Conservation (phyloP, 2,113 vertebrate genomes). For the Muntiacus muntjak region DNA sequence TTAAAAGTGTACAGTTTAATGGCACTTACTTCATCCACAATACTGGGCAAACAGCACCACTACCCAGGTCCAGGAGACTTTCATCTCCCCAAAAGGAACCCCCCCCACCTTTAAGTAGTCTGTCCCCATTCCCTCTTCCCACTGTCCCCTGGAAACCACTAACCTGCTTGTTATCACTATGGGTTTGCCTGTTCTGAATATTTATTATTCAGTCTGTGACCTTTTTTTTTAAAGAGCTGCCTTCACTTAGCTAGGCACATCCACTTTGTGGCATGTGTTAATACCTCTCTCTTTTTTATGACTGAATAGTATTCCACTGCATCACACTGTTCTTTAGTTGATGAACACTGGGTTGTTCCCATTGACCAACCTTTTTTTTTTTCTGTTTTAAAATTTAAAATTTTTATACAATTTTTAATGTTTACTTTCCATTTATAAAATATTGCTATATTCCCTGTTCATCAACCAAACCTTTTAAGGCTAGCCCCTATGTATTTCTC, state of each 20-base stretch:
- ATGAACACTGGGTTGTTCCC: not conserved
- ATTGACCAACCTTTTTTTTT: not conserved
- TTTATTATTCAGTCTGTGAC: not conserved
- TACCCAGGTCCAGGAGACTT: not conserved
- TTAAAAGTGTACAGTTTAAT: not conserved
- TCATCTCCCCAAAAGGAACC: not conserved
- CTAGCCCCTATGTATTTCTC: not conserved
- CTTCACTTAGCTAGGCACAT: not conserved
- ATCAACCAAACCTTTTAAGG: not conserved
- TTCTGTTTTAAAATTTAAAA: not conserved
- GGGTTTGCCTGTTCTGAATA: not conserved
- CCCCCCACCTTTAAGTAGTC: not conserved
- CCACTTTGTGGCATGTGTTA: not conserved
- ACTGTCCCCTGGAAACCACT: not conserved
- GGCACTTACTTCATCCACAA: not conserved
- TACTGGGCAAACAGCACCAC: not conserved
- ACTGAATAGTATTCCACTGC: not conserved
- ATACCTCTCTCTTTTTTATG: not conserved
- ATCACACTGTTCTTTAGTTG: not conserved
- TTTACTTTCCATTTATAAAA: not conserved
- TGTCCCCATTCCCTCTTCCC: no score
- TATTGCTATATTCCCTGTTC: not conserved
- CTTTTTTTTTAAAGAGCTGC: not conserved
- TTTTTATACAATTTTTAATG: not conserved
- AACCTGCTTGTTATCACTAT: not conserved